These are phyloP conservation scores for Drosophila saltans DNA, from an alignment of 1,140 invertebrate genomes.

Conservation along the genomic window DNA sequence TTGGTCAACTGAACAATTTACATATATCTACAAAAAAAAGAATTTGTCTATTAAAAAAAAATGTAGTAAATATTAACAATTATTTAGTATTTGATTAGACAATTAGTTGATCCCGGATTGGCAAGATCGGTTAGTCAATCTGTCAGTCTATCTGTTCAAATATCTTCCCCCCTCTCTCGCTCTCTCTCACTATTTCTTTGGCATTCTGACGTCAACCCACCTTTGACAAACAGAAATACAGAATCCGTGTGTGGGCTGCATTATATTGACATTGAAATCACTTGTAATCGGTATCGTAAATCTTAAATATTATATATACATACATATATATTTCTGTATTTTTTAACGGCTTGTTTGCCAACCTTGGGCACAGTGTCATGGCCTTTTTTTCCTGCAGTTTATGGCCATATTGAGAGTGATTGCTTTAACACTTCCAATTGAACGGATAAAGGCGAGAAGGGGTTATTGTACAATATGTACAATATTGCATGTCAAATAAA, in stretches of 20 bases:
- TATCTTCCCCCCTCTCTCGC: neutral
- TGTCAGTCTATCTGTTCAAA: neutral
- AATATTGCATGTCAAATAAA: conserved; percentile 23
- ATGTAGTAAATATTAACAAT: conserved; percentile 30
- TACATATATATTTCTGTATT: neutral
- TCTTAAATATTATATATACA: conserved; percentile 5
- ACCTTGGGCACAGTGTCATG: conserved; percentile 67
- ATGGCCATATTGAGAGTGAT: conserved; percentile 62
- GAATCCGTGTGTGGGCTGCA: conserved; percentile 12
- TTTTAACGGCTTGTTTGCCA: conserved; percentile 15
- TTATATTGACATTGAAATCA: conserved; percentile 12
- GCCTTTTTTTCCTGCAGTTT: conserved; percentile 37
- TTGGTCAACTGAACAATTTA: conserved; percentile 30
- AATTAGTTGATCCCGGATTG: conserved; percentile 54
- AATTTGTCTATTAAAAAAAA: conserved; percentile 25
- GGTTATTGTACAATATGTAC: conserved; percentile 3
- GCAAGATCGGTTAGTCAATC: conserved; percentile 33
- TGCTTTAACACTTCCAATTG: conserved; percentile 8
- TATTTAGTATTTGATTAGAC: conserved; percentile 50
- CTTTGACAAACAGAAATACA: conserved; percentile 12
- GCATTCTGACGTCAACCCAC: neutral
- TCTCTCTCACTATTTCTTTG: neutral
- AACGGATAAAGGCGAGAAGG: neutral
- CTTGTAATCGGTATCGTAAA: conserved; percentile 7
- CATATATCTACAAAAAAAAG: neutral